Evolutionary conservation across 2,797 vertebrate species (phyloP).

Genomic region (Lemur catta): DNA sequence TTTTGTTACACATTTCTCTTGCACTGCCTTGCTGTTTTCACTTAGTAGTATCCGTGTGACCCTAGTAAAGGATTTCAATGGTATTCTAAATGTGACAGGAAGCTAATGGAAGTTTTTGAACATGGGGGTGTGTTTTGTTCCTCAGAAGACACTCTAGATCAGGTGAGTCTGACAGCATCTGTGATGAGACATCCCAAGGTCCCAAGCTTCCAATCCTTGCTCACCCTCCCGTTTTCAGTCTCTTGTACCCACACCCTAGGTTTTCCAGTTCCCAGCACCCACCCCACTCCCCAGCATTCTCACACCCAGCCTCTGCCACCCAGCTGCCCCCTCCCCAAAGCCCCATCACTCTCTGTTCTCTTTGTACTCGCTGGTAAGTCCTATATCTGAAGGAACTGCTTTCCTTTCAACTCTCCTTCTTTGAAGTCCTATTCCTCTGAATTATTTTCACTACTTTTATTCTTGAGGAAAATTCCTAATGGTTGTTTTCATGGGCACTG

Average conservation of each 20-base stretch:
- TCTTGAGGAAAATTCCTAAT: constrained; percentile 43
- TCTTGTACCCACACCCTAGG: not conserved
- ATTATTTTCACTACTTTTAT: constrained; percentile 64
- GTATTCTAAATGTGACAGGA: not conserved
- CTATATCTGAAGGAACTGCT: constrained; percentile 53
- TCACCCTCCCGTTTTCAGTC: not conserved
- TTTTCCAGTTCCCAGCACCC: not conserved
- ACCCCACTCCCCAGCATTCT: not conserved
- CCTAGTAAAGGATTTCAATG: not conserved
- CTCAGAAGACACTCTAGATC: constrained; percentile 12
- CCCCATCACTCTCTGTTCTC: not conserved
- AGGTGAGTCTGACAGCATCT: constrained; percentile 4
- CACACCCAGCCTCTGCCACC: not conserved
- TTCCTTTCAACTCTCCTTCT: constrained; percentile 70
- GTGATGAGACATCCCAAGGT: not conserved
- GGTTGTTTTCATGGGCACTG: constrained; percentile 39
- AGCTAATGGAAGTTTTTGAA: not conserved
- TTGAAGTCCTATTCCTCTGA: constrained; percentile 74
- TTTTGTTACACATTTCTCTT: not conserved
- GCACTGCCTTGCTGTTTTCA: not conserved
- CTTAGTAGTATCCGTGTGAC: not conserved
- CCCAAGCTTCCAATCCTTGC: not conserved
- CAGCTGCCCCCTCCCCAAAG: not conserved
- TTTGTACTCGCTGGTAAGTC: constrained; percentile 57
- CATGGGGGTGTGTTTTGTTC: not conserved